phyloP scores from a whole-genome alignment of 1,140 invertebrate species.

The Papilio polyxenes region DNA sequence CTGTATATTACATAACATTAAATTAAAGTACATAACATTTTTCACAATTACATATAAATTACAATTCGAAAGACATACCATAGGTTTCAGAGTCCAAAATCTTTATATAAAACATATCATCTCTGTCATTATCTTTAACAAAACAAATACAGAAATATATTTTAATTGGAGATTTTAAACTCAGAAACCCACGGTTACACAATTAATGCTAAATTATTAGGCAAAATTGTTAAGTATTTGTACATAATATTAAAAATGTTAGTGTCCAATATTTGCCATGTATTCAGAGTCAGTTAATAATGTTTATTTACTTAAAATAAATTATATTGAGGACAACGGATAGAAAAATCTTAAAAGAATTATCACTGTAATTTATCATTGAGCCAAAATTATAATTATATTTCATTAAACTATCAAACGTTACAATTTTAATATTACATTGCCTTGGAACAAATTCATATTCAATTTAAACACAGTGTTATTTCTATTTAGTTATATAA shows the following conservation, averaged over 20 bases:
- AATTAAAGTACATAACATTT: conserved; percentile 17
- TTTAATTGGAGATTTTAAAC: too few species aligned
- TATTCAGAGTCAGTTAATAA: conserved; percentile 11
- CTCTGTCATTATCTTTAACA: too few species aligned
- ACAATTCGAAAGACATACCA: conserved; percentile 23
- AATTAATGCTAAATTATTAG: conserved; percentile 9
- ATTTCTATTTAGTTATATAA: background rate
- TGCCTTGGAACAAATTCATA: conserved; percentile 30
- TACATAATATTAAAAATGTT: conserved; percentile 30
- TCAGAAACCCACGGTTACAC: background rate
- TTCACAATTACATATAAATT: conserved; percentile 21
- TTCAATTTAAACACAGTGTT: background rate
- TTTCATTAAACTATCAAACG: background rate
- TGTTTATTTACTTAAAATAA: background rate
- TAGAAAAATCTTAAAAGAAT: conserved; percentile 33
- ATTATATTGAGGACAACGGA: background rate
- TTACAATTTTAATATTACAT: conserved; percentile 21
- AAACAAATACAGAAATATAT: too few species aligned
- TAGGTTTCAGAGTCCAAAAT: too few species aligned
- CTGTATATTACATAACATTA: conserved; percentile 35
- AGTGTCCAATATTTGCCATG: conserved; percentile 8
- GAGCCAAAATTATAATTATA: conserved; percentile 32
- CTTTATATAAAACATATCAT: too few species aligned
- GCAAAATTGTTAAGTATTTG: conserved; percentile 24
- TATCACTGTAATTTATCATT: conserved; percentile 38